Evolutionary conservation across 2,888 invertebrate genomes (phyloP).

Genomic region (Siphlonurus alternatus): DNA sequence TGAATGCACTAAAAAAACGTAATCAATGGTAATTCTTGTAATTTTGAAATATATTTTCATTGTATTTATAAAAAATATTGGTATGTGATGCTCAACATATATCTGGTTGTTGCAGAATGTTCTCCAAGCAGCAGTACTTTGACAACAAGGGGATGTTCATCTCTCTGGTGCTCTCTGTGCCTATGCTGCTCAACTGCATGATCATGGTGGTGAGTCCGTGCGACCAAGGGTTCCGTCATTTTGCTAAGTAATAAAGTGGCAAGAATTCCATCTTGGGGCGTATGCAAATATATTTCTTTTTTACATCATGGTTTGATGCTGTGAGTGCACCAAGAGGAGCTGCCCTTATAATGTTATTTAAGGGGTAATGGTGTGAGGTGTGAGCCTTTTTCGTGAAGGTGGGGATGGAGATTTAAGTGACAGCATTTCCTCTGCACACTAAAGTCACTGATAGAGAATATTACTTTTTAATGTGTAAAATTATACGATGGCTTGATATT

Average conservation of each 20-base stretch:
- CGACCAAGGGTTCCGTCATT: neutral
- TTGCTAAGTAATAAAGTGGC: neutral
- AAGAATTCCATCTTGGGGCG: neutral
- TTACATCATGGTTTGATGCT: neutral
- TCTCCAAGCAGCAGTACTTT: slow-evolving; percentile 85
- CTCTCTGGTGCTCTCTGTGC: slow-evolving; percentile 85
- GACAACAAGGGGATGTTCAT: slow-evolving; percentile 88
- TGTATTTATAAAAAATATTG: neutral
- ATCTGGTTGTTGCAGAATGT: slow-evolving; percentile 33
- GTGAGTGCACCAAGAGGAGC: slow-evolving; percentile 11
- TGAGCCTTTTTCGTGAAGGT: too few relatives aligned
- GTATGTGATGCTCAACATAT: neutral
- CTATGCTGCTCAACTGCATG: slow-evolving; percentile 81
- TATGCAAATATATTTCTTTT: neutral
- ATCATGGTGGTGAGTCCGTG: slow-evolving; percentile 88
- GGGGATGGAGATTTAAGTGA: too few relatives aligned
- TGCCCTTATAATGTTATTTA: too few relatives aligned
- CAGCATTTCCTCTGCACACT: too few relatives aligned
- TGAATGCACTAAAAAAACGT: neutral
- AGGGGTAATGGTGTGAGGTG: too few relatives aligned
- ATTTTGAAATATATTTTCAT: neutral
- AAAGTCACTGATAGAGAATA: too few relatives aligned
- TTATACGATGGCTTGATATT: too few relatives aligned
- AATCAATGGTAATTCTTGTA: too few relatives aligned
- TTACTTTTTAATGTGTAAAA: too few relatives aligned